These are phyloP conservation scores for Thyatira batis DNA, from an alignment of 2,888 invertebrate species.

Conservation along the genomic window DNA sequence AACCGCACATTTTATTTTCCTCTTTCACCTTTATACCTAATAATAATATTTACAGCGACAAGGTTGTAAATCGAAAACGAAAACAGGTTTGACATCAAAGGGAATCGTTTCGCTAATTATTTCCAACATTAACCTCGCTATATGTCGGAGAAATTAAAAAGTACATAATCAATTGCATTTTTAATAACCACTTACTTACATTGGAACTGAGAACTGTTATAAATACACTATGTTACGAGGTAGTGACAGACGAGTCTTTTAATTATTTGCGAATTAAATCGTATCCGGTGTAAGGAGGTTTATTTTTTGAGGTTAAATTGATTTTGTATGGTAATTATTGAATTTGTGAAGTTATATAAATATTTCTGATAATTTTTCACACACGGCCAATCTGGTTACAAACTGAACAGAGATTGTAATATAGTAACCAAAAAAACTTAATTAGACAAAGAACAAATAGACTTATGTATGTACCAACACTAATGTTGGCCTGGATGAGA, in stretches of 20 bases:
- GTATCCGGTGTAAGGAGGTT: neutral
- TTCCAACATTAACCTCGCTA: constrained; percentile 29
- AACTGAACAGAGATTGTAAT: no score
- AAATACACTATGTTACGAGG: constrained; percentile 10
- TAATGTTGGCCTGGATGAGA: no score
- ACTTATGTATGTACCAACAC: no score
- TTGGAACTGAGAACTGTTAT: neutral
- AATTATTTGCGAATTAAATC: constrained; percentile 3
- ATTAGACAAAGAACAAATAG: no score
- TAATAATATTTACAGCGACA: neutral
- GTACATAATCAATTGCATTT: constrained; percentile 29
- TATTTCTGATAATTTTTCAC: no score
- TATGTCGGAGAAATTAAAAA: constrained; percentile 36
- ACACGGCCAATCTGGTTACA: no score
- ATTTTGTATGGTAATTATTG: neutral
- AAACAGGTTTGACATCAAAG: constrained; percentile 36
- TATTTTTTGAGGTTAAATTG: neutral
- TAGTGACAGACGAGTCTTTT: constrained; percentile 8
- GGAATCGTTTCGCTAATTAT: constrained; percentile 34
- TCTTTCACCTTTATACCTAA: neutral
- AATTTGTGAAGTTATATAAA: neutral
- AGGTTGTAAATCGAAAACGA: neutral
- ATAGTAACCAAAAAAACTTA: no score
- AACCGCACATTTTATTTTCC: neutral
- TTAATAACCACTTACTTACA: constrained; percentile 21